These are phyloP conservation scores for Gambusia yucatana DNA, from an alignment of 2,797 vertebrate species.

Conservation along the genomic window DNA sequence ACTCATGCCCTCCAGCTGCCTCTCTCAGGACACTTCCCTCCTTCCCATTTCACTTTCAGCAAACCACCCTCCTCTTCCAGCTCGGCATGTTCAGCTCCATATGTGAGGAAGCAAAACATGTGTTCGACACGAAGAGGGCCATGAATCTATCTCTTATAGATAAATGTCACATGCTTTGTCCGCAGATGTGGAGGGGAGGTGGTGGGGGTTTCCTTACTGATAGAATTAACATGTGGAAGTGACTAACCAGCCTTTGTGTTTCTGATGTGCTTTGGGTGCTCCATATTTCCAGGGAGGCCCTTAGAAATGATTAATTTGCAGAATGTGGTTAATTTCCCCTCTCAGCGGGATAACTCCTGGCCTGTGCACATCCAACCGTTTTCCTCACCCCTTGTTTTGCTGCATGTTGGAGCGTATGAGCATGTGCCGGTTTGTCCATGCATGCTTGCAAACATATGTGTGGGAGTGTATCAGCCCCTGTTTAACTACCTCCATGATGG, in stretches of 20 bases:
- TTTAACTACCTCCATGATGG: constrained; percentile 80
- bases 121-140: constrained; percentile 66
- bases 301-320: constrained; percentile 76
- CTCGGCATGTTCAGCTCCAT: constrained; percentile 53
- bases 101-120: constrained; percentile 70
- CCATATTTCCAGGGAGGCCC: constrained; percentile 74
- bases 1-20: constrained; percentile 66
- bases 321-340: constrained; percentile 70
- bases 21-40: constrained; percentile 64
- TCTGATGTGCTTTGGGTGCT: constrained; percentile 67
- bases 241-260: constrained; percentile 71
- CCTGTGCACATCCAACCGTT: constrained; percentile 47
- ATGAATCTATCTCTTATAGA: constrained; percentile 78
- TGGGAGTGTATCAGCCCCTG: constrained; percentile 63
- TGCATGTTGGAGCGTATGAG: constrained; percentile 18
- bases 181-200: constrained; percentile 59
- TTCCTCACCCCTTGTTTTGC: constrained; percentile 38
- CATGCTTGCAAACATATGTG: constrained; percentile 60
- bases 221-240: constrained; percentile 84
- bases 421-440: constrained; percentile 30
- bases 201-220: constrained; percentile 72
- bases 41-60: constrained; percentile 24
- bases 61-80: constrained; percentile 38
- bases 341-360: constrained; percentile 44
- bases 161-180: constrained; percentile 78